Base-by-base conservation (phyloP, 2,888 invertebrate species). In the Amitus sp. region DNA sequence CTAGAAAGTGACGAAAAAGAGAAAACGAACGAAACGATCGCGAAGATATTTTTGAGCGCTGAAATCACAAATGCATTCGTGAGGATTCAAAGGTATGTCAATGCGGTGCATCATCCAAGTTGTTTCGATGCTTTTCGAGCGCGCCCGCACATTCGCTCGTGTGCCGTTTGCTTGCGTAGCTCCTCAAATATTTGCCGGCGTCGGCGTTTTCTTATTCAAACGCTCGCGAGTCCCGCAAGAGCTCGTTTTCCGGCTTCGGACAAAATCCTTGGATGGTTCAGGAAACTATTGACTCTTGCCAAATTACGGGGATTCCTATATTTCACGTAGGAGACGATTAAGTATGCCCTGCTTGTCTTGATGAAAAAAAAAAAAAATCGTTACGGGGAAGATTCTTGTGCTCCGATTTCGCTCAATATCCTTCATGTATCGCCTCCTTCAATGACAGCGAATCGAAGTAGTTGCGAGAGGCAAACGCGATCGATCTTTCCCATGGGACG, bases 101-200 rank as follows among this genome's bases (percentile, higher is more conserved):
- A n/a, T 47, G 45, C 46, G 55, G 52, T 63, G 69, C 62, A 52
- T 62, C 50, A 40, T 42, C 48, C 23, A 58, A 63, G 52, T 63
- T 63, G 63, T 63, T 62, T 63, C 63, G 48, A 51, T 56, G 52
- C 42, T 60, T 34, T n/a, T n/a, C n/a, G n/a, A n/a, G n/a, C n/a
- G n/a, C n/a, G n/a, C n/a, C n/a, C 27, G 46, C 52, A 28, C 37
- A 45, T n/a, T n/a, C 19, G 34, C 37, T 50, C 49, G 55, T 49
- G 45, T 47, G 50, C 54, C 46, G 59, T 49, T 49, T 63, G 54
- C 49, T 42, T 46, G 39, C 49, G 60, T 34, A 47, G 47, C 52
- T 43, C 56, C 56, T 59, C 59, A 59, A 59, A 60, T 58, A 63
- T 60, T 59, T 64, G 60, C 59, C 37, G 53, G 60, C 59, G 56